Evolutionary conservation across 2,113 vertebrate genomes (phyloP), one percentile per base, ranked within the genome.

Genomic region (Apodemus speciosus): DNA sequence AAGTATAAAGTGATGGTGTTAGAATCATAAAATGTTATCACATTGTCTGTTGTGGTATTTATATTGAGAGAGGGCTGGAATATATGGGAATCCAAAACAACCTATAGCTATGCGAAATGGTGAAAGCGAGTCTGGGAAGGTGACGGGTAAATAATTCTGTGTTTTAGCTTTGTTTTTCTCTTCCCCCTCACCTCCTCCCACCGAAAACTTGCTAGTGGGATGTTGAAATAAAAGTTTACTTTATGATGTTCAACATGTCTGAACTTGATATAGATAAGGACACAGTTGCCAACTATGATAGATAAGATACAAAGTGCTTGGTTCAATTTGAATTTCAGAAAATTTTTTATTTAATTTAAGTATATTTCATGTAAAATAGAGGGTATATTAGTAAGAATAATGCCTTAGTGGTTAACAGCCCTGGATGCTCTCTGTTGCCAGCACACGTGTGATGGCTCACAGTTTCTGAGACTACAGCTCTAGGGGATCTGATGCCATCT

Each of bases 261-360:
- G 76, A 85, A 88, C n/a, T 89, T n/a, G 49, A 15, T 58, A 23
- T 66, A 81, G 43, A 88, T 20, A 62, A 90, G 23, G 10, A 4
- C 56, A 94, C 13, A 4, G 10, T 46, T 53, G 2, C 85, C 69
- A 85, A n/a, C 35, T 68, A 77, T 90, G 68, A 20, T 9, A 88
- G 76, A 87, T 71, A 87, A 91, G 80, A 62, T 79, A 10, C 0
- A 81, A 25, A 60, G 68, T 85, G 30, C 46, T 35, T 79, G 91
- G 13, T 89, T 69, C 79, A 76, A 85, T 76, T 38, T 91, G 25
- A 84, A 92, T 84, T 90, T 88, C n/a, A 88, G 64, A 49, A 49
- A 90, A 66, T 40, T 73, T 0, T 79, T 58, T 91, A 66, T 35
- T 66, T 62, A 76, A 43, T 30, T 10, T 56, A 64, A n/a, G 1